Base-by-base conservation (phyloP, 2,797 vertebrate genomes). In the Eospalax fontanierii region DNA sequence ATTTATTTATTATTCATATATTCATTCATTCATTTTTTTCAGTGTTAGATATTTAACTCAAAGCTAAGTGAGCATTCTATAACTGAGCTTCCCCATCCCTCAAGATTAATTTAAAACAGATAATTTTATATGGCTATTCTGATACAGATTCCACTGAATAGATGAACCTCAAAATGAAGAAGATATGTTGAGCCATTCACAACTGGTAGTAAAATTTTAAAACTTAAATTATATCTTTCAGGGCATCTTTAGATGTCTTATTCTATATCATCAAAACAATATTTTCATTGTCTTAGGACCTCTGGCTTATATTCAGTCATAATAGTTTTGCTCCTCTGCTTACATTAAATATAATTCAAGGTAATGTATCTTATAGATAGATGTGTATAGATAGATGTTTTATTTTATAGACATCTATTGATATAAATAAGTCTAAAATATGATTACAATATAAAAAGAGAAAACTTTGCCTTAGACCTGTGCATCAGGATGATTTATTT, bases 191-290 rank as follows among this genome's bases (percentile, higher is more conserved):
- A 71, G 93, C 93, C 33, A 78, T 18, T 54, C 2, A 82, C 1
- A 89, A 66, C 63, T 81, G 43, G 19, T 92, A 92, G 86, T 82
- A n/a, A n/a, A 93, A 71, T 80, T 74, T 82, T 43, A 76, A 95
- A 89, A 80, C 43, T 74, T 80, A 92, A 82, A 70, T n/a, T 84
- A 1, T 46, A 57, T 38, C 28, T 73, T 81, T 73, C 84, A 79
- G 28, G 24, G 10, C 3, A 35, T 30, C 9, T 78, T 85, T 73
- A 82, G 26, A 74, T 61, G 19, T 43, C 22, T 70, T 61, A 91
- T 1, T 82, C 70, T 59, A 35, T 66, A 70, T 59, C 28, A 80
- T 91, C 70, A 28, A 74, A 89, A 90, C 9, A 83, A 19, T 59
- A 68, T 65, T 63, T 89, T 93, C 50, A 68, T 2, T 61, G 9